A percentile compares a stretch with the other conserved stretches of the same genome.
These are phyloP conservation scores for Nibea coibor DNA, from an alignment of 2,113 vertebrate species.

Conservation along the genomic window DNA sequence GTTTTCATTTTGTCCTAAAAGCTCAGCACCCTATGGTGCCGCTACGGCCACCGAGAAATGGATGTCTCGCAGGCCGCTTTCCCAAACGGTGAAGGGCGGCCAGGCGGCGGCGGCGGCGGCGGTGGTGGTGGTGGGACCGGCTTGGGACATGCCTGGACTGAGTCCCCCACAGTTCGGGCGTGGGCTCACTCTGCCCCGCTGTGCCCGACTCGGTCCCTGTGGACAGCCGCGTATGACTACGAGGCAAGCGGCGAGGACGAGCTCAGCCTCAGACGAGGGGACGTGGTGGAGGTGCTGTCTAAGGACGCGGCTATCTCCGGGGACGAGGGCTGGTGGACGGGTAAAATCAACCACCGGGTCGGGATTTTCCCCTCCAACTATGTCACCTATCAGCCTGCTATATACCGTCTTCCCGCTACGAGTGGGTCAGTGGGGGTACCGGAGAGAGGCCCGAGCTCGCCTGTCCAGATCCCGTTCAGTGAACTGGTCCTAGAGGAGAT, in stretches of 20 bases:
- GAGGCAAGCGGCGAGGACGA: conserved; percentile 92
- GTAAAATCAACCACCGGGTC: conserved; percentile 89
- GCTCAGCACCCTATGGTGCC: conserved; percentile 83
- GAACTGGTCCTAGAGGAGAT: conserved; percentile 92
- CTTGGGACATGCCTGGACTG: conserved; percentile 79
- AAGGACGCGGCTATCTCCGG: conserved; percentile 90
- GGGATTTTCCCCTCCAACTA: conserved; percentile 92
- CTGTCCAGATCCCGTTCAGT: conserved; percentile 88
- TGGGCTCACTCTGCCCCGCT: conserved; percentile 86
- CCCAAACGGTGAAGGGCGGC: conserved; percentile 86
- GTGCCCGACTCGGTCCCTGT: conserved; percentile 83
- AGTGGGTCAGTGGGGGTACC: conserved; percentile 63
- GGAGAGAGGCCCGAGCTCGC: conserved; percentile 78
- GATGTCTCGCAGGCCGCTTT: conserved; percentile 87
- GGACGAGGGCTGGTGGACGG: conserved; percentile 93
- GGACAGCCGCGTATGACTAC: conserved; percentile 91
- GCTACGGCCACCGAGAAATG: conserved; percentile 84
- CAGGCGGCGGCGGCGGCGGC: conserved; percentile 52
- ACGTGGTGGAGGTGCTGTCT: conserved; percentile 90
- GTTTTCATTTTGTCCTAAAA: conserved; percentile 64
- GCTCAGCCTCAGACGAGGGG: conserved; percentile 88
- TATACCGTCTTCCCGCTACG: conserved; percentile 74
- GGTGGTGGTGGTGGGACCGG: conserved; percentile 41
- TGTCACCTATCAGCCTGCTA: conserved; percentile 85
- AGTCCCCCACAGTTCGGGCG: conserved; percentile 74